phyloP scores from a whole-genome alignment of 2,797 vertebrate genomes.

The Anas flavirostris region DNA sequence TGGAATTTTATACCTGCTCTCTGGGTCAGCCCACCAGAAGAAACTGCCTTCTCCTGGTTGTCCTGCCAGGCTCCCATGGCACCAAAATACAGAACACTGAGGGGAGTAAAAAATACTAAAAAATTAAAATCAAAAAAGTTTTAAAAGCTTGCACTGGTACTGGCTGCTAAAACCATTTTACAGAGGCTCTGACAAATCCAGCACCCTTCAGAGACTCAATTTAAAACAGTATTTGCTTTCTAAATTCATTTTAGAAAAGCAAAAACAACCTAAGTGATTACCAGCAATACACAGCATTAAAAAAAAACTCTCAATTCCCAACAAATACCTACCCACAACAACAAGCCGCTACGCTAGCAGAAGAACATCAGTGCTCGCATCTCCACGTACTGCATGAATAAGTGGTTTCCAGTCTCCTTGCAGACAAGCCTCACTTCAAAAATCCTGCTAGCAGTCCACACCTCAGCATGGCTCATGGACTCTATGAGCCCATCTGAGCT shows the following conservation, averaged over 20 bases:
- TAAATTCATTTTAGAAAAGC: neutral
- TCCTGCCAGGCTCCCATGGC: neutral
- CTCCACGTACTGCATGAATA: neutral
- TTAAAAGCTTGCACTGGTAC: neutral
- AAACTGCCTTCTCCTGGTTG: neutral
- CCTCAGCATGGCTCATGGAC: neutral
- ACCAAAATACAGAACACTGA: neutral
- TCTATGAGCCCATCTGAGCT: neutral
- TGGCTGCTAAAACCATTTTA: neutral
- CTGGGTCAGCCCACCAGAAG: neutral
- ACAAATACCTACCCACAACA: neutral
- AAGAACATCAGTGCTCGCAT: rapidly evolving
- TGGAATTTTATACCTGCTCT: neutral
- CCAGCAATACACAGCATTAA: rapidly evolving
- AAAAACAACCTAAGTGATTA: neutral
- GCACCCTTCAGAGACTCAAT: neutral
- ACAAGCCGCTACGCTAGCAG: neutral
- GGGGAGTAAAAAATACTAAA: rapidly evolving
- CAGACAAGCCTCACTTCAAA: neutral
- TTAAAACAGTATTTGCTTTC: neutral
- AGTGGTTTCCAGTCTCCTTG: neutral
- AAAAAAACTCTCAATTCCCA: neutral
- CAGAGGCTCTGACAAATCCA: neutral
- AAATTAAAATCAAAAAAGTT: rapidly evolving
- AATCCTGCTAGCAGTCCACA: neutral